A percentile compares a stretch with the other conserved stretches of the same genome.
These are phyloP conservation scores for Drosophila mayri DNA, from an alignment of 1,140 invertebrate species.

Conservation along the genomic window DNA sequence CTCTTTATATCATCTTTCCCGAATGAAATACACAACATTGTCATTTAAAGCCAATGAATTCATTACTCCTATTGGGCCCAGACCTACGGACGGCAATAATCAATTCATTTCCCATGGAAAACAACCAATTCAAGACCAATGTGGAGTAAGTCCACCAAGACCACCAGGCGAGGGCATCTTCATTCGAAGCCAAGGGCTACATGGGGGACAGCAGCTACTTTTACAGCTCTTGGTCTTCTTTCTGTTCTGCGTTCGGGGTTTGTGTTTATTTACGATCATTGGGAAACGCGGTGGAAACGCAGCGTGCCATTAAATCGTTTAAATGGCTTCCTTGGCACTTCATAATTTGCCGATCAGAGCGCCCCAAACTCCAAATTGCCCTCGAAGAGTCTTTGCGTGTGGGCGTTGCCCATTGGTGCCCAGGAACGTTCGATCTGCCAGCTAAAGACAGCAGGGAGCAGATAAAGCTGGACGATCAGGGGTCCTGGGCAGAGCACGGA, in stretches of 20 bases:
- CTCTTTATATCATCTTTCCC: constrained; percentile 5
- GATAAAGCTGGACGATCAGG: constrained; percentile 24
- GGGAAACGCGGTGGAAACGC: constrained; percentile 47
- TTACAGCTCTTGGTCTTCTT: background rate
- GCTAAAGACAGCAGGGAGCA: constrained; percentile 40
- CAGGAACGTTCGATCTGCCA: constrained; percentile 47
- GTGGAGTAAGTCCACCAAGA: constrained; percentile 31
- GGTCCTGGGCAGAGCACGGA: background rate
- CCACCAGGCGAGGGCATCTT: constrained; percentile 60
- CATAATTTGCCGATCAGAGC: constrained; percentile 81
- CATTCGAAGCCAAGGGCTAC: constrained; percentile 18
- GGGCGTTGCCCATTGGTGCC: constrained; percentile 67
- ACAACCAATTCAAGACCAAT: constrained; percentile 22
- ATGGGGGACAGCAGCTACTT: constrained; percentile 17
- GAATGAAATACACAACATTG: constrained; percentile 7
- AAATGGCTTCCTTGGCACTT: constrained; percentile 82
- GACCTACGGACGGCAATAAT: constrained; percentile 4
- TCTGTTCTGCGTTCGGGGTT: constrained; percentile 28
- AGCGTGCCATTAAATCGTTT: constrained; percentile 81
- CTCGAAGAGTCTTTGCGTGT: constrained; percentile 63
- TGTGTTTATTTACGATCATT: constrained; percentile 78
- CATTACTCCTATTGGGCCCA: constrained; percentile 14
- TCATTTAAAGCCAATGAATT: constrained; percentile 30
- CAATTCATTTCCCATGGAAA: constrained; percentile 38
- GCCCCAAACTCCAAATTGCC: constrained; percentile 73